Percentiles rank a stretch among this genome's conserved stretches.
Conservation (phyloP, 2,797 vertebrate species). For the Pantherophis vulpinus region DNA sequence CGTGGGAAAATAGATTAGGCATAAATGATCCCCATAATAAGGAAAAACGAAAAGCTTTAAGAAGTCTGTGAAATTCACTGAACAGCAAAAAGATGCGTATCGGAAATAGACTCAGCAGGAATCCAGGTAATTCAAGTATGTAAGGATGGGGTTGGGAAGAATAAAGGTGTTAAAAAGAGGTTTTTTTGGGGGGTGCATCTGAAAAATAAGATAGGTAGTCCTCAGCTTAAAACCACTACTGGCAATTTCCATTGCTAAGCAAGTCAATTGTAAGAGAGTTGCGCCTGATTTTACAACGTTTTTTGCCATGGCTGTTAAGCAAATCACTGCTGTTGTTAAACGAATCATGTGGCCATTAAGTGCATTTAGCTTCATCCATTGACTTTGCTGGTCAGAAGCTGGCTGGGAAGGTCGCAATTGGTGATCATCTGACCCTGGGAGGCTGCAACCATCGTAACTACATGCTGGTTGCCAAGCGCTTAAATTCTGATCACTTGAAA, state of each 20-base stretch:
- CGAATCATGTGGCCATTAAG: background rate
- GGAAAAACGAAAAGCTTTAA: background rate
- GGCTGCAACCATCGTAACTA: background rate
- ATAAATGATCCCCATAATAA: background rate
- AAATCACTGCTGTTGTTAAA: background rate
- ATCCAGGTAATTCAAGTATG: background rate
- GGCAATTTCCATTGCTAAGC: background rate
- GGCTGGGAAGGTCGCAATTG: background rate
- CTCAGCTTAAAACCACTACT: background rate
- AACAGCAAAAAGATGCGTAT: background rate
- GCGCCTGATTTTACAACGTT: background rate
- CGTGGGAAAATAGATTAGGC: background rate
- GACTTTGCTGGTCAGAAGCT: background rate
- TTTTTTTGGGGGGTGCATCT: background rate
- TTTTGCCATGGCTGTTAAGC: background rate
- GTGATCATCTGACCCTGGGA: background rate
- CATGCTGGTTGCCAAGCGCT: too few relatives aligned
- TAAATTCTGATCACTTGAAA: background rate
- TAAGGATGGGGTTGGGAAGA: background rate
- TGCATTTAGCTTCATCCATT: background rate
- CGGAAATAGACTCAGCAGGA: background rate
- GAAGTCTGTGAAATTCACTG: background rate
- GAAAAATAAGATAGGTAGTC: background rate
- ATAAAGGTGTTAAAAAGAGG: background rate
- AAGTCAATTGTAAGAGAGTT: background rate